Evolutionary conservation across 2,888 invertebrate species (phyloP).

Genomic region (Xiphydria camelus): DNA sequence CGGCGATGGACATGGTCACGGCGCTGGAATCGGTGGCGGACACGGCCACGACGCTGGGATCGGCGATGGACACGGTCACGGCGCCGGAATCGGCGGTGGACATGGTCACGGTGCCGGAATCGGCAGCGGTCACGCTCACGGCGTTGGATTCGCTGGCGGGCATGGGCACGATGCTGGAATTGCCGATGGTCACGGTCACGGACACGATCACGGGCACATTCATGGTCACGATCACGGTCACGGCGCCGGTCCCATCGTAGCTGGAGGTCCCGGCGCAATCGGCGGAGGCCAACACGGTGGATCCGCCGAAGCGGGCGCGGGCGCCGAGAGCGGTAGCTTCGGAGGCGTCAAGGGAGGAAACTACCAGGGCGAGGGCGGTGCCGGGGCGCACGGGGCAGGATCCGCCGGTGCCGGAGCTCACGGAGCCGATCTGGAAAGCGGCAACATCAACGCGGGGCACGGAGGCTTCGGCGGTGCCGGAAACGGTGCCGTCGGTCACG

Average conservation of each 20-base stretch:
- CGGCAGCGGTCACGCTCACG: constrained; percentile 1
- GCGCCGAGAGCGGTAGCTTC: constrained; percentile 1
- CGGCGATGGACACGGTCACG: neutral
- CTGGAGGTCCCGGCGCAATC: neutral
- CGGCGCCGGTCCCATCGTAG: neutral
- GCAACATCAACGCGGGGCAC: neutral
- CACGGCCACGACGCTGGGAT: neutral
- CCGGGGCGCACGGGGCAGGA: neutral
- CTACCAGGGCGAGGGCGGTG: neutral
- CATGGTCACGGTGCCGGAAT: too few species aligned
- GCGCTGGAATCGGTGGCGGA: neutral
- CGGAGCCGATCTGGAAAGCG: neutral
- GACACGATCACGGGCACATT: neutral
- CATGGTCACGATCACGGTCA: neutral
- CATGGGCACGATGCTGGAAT: constrained; percentile 16
- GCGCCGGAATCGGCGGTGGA: neutral
- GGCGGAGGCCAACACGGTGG: neutral
- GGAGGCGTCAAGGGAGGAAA: neutral
- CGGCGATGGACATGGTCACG: neutral
- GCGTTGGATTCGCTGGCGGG: neutral
- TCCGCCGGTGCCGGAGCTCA: neutral
- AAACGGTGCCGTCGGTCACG: neutral
- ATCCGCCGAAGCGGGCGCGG: neutral
- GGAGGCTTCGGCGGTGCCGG: neutral
- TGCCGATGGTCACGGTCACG: neutral